Evolutionary conservation across 1,140 invertebrate species (phyloP).

Genomic region (Diachasma alloeum): DNA sequence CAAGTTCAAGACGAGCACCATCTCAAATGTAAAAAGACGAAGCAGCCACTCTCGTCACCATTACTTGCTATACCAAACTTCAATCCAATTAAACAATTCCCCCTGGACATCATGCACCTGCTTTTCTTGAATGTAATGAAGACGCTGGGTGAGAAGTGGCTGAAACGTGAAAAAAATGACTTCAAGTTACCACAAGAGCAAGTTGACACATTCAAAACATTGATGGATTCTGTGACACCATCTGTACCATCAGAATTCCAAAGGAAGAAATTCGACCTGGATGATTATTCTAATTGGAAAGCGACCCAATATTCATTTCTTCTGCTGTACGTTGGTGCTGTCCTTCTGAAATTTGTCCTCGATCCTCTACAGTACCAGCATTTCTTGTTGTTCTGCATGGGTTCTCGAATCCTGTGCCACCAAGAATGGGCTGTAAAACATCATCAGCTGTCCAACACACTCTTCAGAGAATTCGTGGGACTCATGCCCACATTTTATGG

Average conservation of each 20-base stretch:
- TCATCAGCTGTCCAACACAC: neutral
- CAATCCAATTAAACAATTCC: neutral
- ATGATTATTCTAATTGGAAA: neutral
- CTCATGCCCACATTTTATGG: conserved; percentile 28
- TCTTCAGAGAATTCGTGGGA: neutral
- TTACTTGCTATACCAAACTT: neutral
- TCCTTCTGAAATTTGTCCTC: neutral
- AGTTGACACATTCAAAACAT: neutral
- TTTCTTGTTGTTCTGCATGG: neutral
- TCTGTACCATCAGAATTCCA: neutral
- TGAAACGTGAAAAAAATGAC: neutral
- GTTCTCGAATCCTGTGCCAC: neutral
- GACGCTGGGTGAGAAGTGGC: neutral
- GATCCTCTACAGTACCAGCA: neutral
- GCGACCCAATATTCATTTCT: neutral
- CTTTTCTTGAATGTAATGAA: neutral
- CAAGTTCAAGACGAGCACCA: neutral
- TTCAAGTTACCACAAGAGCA: neutral
- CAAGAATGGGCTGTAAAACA: neutral
- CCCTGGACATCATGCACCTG: neutral
- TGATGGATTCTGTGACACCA: neutral
- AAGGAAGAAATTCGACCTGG: neutral
- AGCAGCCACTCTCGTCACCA: neutral
- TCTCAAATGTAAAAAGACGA: neutral
- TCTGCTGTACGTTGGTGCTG: neutral